phyloP scores from a whole-genome alignment of 2,888 invertebrate species.

The Uropetala carovei region DNA sequence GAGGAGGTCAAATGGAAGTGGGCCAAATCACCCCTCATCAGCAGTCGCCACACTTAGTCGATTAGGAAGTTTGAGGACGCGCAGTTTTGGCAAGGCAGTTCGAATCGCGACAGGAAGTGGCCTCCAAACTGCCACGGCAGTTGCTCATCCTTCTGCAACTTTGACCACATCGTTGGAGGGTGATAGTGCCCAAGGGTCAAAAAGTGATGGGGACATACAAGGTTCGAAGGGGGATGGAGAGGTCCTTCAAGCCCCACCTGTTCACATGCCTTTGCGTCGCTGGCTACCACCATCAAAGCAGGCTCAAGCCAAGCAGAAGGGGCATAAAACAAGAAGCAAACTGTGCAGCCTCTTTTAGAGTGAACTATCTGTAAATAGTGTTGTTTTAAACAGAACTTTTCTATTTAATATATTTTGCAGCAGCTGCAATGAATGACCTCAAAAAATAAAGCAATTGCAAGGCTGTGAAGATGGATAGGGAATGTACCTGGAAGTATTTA shows the following conservation, averaged over 20 bases:
- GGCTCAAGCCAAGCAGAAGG: slow-evolving; percentile 45
- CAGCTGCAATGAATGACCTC: slow-evolving; percentile 51
- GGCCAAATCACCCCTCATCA: slow-evolving; percentile 15
- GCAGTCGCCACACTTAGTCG: slow-evolving; percentile 31
- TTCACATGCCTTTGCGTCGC: not conserved
- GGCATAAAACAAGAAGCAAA: slow-evolving; percentile 57
- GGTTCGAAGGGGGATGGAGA: slow-evolving; percentile 27
- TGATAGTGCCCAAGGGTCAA: slow-evolving; percentile 33
- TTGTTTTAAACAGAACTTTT: slow-evolving; percentile 26
- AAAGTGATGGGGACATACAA: not conserved
- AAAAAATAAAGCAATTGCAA: slow-evolving; percentile 48
- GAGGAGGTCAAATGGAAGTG: slow-evolving; percentile 54
- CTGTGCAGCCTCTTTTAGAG: slow-evolving; percentile 51
- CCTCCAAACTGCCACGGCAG: slow-evolving; percentile 37
- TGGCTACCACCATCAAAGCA: slow-evolving; percentile 41
- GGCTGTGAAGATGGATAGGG: slow-evolving; percentile 50
- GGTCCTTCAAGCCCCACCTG: not conserved
- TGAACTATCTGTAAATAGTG: slow-evolving; percentile 52
- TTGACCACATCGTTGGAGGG: slow-evolving; percentile 26
- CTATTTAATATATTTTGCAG: slow-evolving; percentile 38
- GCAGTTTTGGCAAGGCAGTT: slow-evolving; percentile 55
- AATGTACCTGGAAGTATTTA: slow-evolving; percentile 43
- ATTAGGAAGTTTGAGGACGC: slow-evolving; percentile 25
- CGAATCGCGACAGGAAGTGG: slow-evolving; percentile 50
- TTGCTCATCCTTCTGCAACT: slow-evolving; percentile 30